Evolutionary conservation across 1,140 invertebrate genomes (phyloP).

Genomic region (Aphelenchoides besseyi): DNA sequence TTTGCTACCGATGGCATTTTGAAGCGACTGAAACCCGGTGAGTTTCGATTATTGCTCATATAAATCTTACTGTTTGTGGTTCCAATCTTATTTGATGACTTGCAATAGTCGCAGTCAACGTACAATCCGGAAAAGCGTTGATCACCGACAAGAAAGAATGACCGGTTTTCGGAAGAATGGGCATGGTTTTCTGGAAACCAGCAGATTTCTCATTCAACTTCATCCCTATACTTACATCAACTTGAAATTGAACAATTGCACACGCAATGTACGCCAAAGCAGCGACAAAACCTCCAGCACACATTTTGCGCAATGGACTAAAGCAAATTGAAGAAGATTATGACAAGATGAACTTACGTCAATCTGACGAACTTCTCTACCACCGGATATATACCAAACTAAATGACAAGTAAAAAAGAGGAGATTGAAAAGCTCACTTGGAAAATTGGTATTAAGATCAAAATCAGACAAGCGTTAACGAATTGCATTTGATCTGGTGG

Average conservation of each 20-base stretch:
- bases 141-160: background rate
- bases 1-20: background rate
- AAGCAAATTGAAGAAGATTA: constrained; percentile 39
- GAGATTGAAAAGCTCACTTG: constrained; percentile 27
- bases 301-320: constrained; percentile 75
- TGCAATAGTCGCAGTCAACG: background rate
- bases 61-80: background rate
- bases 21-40: background rate
- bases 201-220: background rate
- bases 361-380: background rate
- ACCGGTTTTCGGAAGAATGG: constrained; percentile 1
- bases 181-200: constrained; percentile 17
- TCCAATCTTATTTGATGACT: background rate
- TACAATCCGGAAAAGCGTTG: constrained; percentile 1
- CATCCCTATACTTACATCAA: constrained; percentile 68
- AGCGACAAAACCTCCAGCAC: constrained; percentile 77
- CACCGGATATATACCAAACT: background rate
- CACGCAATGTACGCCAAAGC: constrained; percentile 79
- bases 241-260: constrained; percentile 75
- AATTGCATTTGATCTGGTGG: constrained; percentile 84
- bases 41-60: background rate
- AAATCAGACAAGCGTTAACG: constrained; percentile 56
- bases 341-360: background rate
- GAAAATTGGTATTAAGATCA: constrained; percentile 56
- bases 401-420: background rate